Percentiles rank a stretch among this genome's conserved stretches.
These are phyloP conservation scores for Chymomyza procnemis DNA, from an alignment of 2,888 invertebrate genomes.

Conservation along the genomic window DNA sequence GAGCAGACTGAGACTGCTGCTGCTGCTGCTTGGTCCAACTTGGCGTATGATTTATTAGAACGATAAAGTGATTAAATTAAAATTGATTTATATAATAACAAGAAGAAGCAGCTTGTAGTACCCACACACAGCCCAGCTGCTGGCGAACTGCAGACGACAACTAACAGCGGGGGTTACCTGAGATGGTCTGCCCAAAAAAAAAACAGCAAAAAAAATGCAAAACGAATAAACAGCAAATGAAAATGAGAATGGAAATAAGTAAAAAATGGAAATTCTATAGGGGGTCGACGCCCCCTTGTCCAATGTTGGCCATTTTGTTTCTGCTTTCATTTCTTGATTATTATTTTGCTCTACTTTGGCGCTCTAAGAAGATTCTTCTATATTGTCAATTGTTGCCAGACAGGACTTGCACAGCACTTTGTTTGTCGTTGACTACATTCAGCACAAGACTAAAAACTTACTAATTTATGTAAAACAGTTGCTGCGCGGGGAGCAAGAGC, in stretches of 20 bases:
- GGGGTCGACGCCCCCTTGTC: background rate
- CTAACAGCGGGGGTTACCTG: slow-evolving; percentile 31
- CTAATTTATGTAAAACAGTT: slow-evolving; percentile 66
- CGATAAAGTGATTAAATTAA: slow-evolving; percentile 73
- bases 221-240: slow-evolving; percentile 3
- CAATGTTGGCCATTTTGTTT: background rate
- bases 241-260: background rate
- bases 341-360: slow-evolving; percentile 31
- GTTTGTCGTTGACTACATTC: background rate
- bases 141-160: slow-evolving; percentile 16
- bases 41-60: slow-evolving; percentile 64
- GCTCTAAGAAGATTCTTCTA: slow-evolving; percentile 3
- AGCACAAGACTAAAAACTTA: slow-evolving; percentile 47
- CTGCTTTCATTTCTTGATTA: slow-evolving; percentile 29
- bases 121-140: background rate
- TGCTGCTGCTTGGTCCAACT: slow-evolving; percentile 12
- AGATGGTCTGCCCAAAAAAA: background rate
- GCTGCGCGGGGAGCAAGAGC: slow-evolving; percentile 14
- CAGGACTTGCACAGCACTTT: background rate
- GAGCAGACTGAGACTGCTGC: slow-evolving; percentile 17
- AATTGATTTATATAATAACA: slow-evolving; percentile 66
- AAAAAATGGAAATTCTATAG: background rate
- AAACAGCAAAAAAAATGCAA: background rate
- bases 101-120: slow-evolving; percentile 18
- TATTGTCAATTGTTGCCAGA: background rate